phyloP scores from a whole-genome alignment of 2,113 vertebrate species.

The Thamnophis sirtalis region DNA sequence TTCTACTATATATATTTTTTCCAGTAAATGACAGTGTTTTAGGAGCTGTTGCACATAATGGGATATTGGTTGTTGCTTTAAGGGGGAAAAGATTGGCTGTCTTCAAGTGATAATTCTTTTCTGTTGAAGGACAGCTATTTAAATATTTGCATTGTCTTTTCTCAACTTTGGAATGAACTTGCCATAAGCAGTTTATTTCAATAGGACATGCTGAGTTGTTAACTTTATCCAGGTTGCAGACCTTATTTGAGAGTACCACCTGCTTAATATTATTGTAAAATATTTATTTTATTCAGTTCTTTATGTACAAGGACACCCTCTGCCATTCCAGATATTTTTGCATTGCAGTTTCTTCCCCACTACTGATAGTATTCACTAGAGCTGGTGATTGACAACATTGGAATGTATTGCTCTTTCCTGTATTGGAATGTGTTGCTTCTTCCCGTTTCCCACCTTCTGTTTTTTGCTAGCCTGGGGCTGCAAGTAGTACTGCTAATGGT shows the following conservation, averaged over 20 bases:
- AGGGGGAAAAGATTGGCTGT: constrained; percentile 9
- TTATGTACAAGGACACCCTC: background rate
- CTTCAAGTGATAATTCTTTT: constrained; percentile 6
- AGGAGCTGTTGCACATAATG: background rate
- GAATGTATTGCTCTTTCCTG: background rate
- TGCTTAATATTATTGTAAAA: background rate
- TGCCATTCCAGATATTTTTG: background rate
- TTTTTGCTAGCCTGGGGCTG: background rate
- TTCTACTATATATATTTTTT: background rate
- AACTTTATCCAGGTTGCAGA: background rate
- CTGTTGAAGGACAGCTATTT: constrained; percentile 26
- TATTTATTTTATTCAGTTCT: background rate
- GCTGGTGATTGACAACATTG: background rate
- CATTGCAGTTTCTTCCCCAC: background rate
- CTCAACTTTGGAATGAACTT: background rate
- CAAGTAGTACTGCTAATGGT: background rate
- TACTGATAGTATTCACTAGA: background rate
- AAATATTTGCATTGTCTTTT: background rate
- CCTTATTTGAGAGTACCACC: constrained; percentile 27
- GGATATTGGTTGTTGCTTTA: background rate
- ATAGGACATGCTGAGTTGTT: background rate
- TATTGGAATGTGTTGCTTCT: background rate
- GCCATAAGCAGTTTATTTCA: background rate
- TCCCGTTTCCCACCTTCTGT: background rate
- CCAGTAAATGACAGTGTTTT: background rate